A percentile compares a stretch with the other conserved stretches of the same genome.
phyloP scores from a whole-genome alignment of 2,888 invertebrate genomes.

The Empis livida region DNA sequence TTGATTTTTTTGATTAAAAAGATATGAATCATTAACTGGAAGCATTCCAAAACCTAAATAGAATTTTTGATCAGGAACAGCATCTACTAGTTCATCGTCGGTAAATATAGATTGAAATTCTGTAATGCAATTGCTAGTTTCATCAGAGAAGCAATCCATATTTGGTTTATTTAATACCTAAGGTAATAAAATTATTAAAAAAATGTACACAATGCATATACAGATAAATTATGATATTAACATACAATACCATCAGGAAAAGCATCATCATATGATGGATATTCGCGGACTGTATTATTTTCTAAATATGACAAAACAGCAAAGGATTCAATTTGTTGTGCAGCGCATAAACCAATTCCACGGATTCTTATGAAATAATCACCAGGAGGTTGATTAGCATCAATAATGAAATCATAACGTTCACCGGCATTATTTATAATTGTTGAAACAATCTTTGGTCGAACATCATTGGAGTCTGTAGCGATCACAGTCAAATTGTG shows the following conservation, averaged over 20 bases:
- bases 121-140: constrained; percentile 15
- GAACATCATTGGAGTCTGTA: constrained; percentile 25
- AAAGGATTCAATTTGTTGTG: constrained; percentile 16
- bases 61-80: constrained; percentile 18
- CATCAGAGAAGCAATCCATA: constrained; percentile 15
- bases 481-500: constrained; percentile 28
- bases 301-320: constrained; percentile 19
- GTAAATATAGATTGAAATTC: constrained; percentile 14
- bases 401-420: constrained; percentile 34
- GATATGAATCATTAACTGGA: constrained; percentile 17
- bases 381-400: constrained; percentile 27
- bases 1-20: constrained; percentile 8
- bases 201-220: no score
- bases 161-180: constrained; percentile 19
- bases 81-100: constrained; percentile 14
- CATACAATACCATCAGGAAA: constrained; percentile 13
- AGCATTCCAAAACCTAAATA: constrained; percentile 21
- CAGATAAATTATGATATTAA: background rate
- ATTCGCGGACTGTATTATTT: constrained; percentile 9
- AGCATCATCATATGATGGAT: constrained; percentile 11
- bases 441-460: constrained; percentile 20
- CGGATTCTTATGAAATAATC: constrained; percentile 22
- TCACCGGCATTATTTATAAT: constrained; percentile 35
- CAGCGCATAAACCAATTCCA: constrained; percentile 18
- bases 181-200: no score